Evolutionary conservation across 2,113 vertebrate genomes (phyloP).

Genomic region (Manacus vitellinus): DNA sequence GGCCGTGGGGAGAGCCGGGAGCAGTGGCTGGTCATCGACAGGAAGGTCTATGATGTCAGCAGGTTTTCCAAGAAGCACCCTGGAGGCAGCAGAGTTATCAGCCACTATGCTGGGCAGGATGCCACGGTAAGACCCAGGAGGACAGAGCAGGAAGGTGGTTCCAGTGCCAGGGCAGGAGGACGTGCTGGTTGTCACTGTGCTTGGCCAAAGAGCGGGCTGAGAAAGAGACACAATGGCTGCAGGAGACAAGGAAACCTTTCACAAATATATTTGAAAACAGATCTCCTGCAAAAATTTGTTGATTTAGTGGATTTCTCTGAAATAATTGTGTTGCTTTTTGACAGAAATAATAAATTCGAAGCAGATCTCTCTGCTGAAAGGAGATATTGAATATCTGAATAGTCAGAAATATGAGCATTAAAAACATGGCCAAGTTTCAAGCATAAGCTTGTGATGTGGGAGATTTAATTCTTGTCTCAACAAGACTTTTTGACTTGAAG

Average conservation of each 20-base stretch:
- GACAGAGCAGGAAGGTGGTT: not conserved
- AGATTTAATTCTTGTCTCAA: not conserved
- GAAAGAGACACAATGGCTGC: not conserved
- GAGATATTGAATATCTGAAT: not conserved
- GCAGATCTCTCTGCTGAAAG: not conserved
- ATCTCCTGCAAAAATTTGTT: not conserved
- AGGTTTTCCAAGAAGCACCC: conserved; percentile 69
- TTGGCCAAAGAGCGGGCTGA: not conserved
- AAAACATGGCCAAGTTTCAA: not conserved
- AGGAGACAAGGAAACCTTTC: not conserved
- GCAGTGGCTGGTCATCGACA: conserved; percentile 78
- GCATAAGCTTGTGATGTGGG: not conserved
- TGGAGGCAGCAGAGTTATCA: conserved; percentile 71
- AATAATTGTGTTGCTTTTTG: not conserved
- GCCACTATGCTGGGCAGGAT: conserved; percentile 80
- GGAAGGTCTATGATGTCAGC: conserved; percentile 78
- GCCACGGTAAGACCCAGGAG: conserved; percentile 68
- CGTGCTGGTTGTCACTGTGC: rapidly evolving
- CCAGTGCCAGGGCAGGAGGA: not conserved
- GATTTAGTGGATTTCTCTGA: not conserved
- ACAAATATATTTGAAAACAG: not conserved
- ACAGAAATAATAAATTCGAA: not conserved
- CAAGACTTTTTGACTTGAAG: not conserved
- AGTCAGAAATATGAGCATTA: not conserved
- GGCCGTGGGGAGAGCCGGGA: not conserved